These are phyloP conservation scores for Machimus atricapillus DNA, from an alignment of 2,888 invertebrate species.

Conservation along the genomic window DNA sequence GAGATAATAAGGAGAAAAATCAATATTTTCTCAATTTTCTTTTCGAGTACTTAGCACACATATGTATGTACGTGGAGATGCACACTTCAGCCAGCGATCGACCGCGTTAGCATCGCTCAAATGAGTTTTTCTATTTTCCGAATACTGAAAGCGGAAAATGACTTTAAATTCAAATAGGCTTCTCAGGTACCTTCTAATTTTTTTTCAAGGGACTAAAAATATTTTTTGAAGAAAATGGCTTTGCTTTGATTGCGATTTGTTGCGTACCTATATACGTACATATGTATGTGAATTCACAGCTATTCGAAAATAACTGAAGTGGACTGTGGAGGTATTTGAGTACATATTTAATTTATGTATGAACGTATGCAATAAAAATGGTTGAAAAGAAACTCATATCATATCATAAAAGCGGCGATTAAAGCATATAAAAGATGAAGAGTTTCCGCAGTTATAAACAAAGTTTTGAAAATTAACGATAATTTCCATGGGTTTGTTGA, in stretches of 20 bases:
- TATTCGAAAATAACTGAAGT: neutral
- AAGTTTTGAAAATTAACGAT: too few species aligned
- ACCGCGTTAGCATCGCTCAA: neutral
- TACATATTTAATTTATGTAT: neutral
- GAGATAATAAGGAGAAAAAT: slow-evolving; percentile 26
- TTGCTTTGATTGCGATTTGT: neutral
- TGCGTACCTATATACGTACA: too few species aligned
- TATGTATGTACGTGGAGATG: neutral
- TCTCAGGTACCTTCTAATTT: neutral
- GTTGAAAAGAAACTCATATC: neutral
- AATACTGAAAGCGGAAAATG: neutral
- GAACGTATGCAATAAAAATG: neutral
- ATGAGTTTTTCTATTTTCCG: neutral
- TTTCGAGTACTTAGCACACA: neutral
- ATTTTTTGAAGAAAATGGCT: neutral
- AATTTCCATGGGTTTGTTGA: too few species aligned
- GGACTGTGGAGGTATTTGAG: neutral
- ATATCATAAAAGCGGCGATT: too few species aligned
- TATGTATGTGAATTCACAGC: neutral
- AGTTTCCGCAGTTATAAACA: too few species aligned
- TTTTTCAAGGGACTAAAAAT: neutral
- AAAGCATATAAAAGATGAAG: too few species aligned
- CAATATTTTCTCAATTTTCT: slow-evolving; percentile 25
- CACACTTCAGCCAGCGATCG: neutral
- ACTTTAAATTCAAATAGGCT: slow-evolving; percentile 7